Conservation (phyloP, 2,113 vertebrate genomes). For the Aptenodytes forsteri region DNA sequence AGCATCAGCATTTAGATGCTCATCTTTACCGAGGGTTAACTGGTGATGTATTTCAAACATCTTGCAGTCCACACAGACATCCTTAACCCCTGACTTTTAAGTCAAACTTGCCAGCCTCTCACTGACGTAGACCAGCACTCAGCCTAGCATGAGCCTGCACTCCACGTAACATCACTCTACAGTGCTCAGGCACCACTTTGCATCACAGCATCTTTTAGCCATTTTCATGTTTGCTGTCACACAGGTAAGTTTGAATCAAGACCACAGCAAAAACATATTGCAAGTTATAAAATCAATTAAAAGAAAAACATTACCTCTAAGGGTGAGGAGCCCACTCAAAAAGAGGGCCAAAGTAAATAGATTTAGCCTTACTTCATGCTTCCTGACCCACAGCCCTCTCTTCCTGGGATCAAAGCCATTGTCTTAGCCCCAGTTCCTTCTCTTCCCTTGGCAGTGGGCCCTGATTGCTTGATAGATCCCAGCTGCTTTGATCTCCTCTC, state of each 20-base stretch:
- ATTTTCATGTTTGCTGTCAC: neutral
- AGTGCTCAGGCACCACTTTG: neutral
- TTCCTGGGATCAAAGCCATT: conserved; percentile 61
- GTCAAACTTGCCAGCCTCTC: neutral
- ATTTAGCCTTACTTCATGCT: conserved; percentile 20
- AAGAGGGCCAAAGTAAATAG: conserved; percentile 3
- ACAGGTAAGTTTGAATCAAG: neutral
- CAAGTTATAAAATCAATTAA: neutral
- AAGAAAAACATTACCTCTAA: neutral
- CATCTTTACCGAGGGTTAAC: neutral
- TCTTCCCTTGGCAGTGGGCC: conserved; percentile 25
- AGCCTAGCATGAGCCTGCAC: neutral
- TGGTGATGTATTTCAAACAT: neutral
- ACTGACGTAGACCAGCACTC: accelerated
- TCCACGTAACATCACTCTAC: accelerated
- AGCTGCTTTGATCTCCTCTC: conserved; percentile 32
- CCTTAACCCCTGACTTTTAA: neutral
- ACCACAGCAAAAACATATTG: neutral
- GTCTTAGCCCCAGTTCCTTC: neutral
- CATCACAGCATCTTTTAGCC: neutral
- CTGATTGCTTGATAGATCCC: conserved; percentile 37
- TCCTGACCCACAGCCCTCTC: conserved; percentile 29
- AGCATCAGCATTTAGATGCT: neutral
- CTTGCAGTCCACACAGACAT: neutral
- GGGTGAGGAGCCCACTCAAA: neutral